Conservation (phyloP, 2,888 invertebrate genomes). For the Scaptomyza cyrtandrae region DNA sequence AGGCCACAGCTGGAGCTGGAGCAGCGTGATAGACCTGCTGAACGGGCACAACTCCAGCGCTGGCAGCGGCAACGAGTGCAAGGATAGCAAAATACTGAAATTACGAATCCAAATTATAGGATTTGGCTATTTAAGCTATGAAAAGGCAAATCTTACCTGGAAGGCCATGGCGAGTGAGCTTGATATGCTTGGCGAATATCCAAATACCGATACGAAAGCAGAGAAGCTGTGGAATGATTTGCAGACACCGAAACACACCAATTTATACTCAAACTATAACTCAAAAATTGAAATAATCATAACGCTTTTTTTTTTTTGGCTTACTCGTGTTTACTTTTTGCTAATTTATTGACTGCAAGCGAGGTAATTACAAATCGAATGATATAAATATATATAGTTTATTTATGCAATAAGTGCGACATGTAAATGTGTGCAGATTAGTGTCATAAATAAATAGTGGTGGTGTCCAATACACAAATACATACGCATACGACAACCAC, state of each 20-base stretch:
- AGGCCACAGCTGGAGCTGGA: constrained; percentile 54
- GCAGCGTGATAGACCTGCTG: constrained; percentile 63
- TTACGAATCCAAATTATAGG: background rate
- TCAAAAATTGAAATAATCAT: constrained; percentile 48
- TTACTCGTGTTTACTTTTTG: constrained; percentile 57
- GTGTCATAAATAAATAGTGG: constrained; percentile 69
- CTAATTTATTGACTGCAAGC: constrained; percentile 54
- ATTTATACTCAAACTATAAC: constrained; percentile 66
- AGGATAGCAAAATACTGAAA: constrained; percentile 72
- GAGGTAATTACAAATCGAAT: constrained; percentile 47
- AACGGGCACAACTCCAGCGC: constrained; percentile 75
- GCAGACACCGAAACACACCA: constrained; percentile 28
- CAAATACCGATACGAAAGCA: constrained; percentile 51
- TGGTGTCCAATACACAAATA: constrained; percentile 21
- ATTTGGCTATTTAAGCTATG: background rate
- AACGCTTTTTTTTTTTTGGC: constrained; percentile 52
- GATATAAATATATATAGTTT: background rate
- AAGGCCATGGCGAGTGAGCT: constrained; percentile 67
- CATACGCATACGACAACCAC: constrained; percentile 33
- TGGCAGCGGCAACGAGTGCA: constrained; percentile 72
- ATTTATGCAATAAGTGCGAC: constrained; percentile 67
- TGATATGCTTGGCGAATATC: constrained; percentile 42
- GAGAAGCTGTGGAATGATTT: constrained; percentile 73
- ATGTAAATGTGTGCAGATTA: constrained; percentile 74
- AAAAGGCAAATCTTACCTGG: constrained; percentile 52